Conservation (phyloP, 2,113 vertebrate genomes). For the Centropristis striata region DNA sequence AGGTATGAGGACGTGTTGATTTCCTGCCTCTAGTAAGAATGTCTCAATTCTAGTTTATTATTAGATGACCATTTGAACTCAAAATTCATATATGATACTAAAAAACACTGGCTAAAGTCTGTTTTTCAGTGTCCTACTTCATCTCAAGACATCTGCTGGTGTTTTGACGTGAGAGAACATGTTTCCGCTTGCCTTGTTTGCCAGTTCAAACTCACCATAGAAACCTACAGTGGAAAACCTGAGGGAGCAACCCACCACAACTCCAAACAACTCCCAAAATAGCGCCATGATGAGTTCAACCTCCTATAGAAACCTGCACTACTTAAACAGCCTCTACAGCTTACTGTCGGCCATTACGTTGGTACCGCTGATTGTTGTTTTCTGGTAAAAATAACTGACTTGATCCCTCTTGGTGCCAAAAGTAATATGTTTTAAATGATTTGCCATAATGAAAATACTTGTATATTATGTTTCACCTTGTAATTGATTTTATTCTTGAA, state of each 20-base stretch:
- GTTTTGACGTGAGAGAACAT: conserved; percentile 32
- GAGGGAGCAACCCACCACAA: neutral
- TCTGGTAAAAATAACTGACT: neutral
- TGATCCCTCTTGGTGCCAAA: neutral
- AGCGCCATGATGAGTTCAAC: neutral
- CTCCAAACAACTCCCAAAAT: neutral
- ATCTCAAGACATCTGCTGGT: conserved; percentile 14
- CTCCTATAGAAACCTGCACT: neutral
- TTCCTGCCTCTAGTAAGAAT: too few species aligned
- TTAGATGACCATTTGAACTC: neutral
- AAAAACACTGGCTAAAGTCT: neutral
- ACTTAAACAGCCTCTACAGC: neutral
- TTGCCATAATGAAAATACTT: neutral
- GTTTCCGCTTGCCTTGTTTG: conserved; percentile 30
- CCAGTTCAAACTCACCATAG: conserved; percentile 38
- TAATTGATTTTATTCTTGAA: conserved; percentile 87
- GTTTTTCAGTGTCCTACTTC: neutral
- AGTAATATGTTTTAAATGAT: neutral
- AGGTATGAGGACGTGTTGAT: too few species aligned
- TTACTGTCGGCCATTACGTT: neutral
- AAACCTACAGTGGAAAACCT: conserved; percentile 31
- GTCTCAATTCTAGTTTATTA: neutral
- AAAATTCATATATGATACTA: neutral
- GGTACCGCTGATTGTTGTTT: neutral
- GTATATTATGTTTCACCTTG: conserved; percentile 66